Evolutionary conservation across 2,113 vertebrate species (phyloP), one percentile per base, ranked within the genome.

Genomic region (Lucifuga dentata): DNA sequence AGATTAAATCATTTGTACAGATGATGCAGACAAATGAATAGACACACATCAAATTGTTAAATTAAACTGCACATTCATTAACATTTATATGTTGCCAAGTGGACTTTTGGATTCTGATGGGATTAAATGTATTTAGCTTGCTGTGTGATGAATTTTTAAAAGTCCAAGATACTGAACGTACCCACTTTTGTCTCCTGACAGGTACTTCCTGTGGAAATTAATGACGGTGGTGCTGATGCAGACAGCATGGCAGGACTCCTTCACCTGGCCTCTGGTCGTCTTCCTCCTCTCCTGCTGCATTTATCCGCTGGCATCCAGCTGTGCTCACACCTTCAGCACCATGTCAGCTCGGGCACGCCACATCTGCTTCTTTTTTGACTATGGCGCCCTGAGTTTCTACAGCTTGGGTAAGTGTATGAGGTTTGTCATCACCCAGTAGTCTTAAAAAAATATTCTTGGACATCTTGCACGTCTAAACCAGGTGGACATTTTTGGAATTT

Each of bases 331-430:
- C 39, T 94, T 95, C 88, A 96, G 92, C 81, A 89, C 85, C 74
- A 93, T 95, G 95, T 96, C 94, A 5, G 48, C 26, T 1, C 84
- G 69, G 0, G 88, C 94, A 0, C 87, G 94, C 0, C 95, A 96
- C 87, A 88, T 95, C 81, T 95, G 93, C 87, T 97, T 92, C 90
- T 97, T 95, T 77, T 94, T 95, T 0, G 95, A 96, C 56, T 97
- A 97, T 0, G 93, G 88, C 0, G 94, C 94, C 0, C 90, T 97
- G 43, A 93, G 95, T 60, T 71, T 93, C 40, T 96, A 96, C 90
- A 93, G 93, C 45, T 71, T 97, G 36, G 95, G 95, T 97, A 46
- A 68, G 92, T 29, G 10, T 3, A 5, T 40, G 38, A 11, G 9
- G 12, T 8, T 11, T 38, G 12, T 38, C 9, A 8, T 38, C n/a